A percentile compares a stretch with the other conserved stretches of the same genome.
Evolutionary conservation across 2,113 vertebrate genomes (phyloP).

Genomic region (Oncorhynchus keta): DNA sequence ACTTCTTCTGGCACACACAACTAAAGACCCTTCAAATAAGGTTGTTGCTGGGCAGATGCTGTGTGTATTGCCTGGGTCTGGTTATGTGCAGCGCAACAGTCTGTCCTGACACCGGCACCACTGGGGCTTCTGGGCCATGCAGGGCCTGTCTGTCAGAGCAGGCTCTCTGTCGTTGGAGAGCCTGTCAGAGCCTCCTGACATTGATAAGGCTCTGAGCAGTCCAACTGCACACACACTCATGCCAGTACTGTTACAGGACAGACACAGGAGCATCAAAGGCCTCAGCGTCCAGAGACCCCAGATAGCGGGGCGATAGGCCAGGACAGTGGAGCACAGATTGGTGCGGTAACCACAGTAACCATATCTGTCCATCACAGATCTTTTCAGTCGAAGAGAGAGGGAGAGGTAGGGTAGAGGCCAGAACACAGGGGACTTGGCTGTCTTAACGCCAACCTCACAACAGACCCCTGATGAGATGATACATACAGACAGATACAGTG

Average conservation of each 20-base stretch:
- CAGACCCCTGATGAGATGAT: conserved; percentile 39
- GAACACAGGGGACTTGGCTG: conserved; percentile 32
- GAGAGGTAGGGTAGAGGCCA: conserved; percentile 42
- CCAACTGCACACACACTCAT: conserved; percentile 43
- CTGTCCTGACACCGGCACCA: conserved; percentile 44
- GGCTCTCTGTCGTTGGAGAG: conserved; percentile 40
- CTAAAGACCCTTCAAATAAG: conserved; percentile 34
- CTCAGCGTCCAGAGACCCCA: not conserved
- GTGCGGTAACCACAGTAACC: not conserved
- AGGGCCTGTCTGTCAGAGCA: conserved; percentile 61
- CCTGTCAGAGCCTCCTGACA: conserved; percentile 66
- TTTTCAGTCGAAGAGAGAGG: conserved; percentile 31
- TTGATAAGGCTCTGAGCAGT: conserved; percentile 61
- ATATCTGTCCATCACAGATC: conserved; percentile 51
- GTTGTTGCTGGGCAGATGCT: conserved; percentile 53
- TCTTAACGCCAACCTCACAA: conserved; percentile 29
- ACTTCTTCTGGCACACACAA: not conserved
- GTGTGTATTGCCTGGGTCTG: conserved; percentile 54
- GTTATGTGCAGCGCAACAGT: conserved; percentile 26
- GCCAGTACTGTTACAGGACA: conserved; percentile 18
- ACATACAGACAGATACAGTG: conserved; percentile 41
- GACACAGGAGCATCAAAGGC: not conserved
- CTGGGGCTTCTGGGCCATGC: conserved; percentile 43
- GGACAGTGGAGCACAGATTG: not conserved
- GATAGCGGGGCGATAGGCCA: not conserved